These are phyloP conservation scores for Sarcophaga peregrina DNA, from an alignment of 1,140 invertebrate genomes.

Conservation along the genomic window DNA sequence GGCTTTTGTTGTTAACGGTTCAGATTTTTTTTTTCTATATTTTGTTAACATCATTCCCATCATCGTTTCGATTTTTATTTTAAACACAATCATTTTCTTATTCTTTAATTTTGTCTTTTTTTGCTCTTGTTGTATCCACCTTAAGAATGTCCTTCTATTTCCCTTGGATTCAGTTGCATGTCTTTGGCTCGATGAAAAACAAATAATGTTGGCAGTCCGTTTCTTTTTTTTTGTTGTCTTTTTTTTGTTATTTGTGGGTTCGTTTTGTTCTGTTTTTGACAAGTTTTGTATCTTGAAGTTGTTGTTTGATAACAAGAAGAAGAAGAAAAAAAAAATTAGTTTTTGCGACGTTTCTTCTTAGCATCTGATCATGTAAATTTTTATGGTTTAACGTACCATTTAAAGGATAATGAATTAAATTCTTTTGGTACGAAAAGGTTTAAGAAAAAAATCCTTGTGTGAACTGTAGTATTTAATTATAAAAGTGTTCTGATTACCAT, in stretches of 20 bases:
- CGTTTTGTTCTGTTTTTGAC: background rate
- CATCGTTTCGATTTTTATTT: background rate
- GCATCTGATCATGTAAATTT: background rate
- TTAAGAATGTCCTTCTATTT: background rate
- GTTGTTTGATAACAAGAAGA: background rate
- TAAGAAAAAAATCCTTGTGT: no score
- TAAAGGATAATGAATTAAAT: background rate
- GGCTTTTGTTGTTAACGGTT: background rate
- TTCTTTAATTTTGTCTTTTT: background rate
- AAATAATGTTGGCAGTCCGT: background rate
- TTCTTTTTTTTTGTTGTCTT: background rate
- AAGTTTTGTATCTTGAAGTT: background rate
- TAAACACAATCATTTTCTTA: background rate
- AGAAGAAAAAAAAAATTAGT: background rate
- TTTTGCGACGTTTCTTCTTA: background rate
- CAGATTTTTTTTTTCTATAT: background rate
- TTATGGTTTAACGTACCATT: background rate
- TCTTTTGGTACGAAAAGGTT: background rate
- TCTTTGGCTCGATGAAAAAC: background rate
- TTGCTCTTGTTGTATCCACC: no score
- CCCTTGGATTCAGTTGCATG: background rate
- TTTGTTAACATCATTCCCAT: background rate
- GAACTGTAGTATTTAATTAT: background rate
- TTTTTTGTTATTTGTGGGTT: background rate
- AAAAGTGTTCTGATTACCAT: background rate